These are phyloP conservation scores for Mareca strepera DNA, from an alignment of 2,797 vertebrate species.

Conservation along the genomic window DNA sequence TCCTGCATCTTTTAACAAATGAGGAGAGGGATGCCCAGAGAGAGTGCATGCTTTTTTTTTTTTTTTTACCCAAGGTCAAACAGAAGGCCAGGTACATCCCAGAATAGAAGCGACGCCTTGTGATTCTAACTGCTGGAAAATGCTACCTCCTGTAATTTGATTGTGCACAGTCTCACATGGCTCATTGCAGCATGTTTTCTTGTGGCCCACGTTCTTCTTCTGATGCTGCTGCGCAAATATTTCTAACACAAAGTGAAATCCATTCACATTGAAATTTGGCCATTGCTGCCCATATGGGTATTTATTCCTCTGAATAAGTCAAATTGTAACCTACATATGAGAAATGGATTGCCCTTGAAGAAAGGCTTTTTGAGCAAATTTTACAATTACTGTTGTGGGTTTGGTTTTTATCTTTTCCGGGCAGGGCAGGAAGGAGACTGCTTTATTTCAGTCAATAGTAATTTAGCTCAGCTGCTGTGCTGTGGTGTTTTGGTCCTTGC, in stretches of 20 bases:
- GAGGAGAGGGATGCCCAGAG: conserved; percentile 6
- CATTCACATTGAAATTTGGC: not conserved
- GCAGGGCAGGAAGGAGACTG: not conserved
- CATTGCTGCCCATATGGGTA: not conserved
- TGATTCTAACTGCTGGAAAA: conserved; percentile 48
- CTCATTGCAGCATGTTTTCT: conserved; percentile 50
- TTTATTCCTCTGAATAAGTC: not conserved
- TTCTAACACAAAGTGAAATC: conserved; percentile 21
- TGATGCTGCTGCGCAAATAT: not conserved
- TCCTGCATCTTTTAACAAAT: not conserved
- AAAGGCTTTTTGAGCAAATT: not conserved
- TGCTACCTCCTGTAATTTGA: conserved; percentile 65
- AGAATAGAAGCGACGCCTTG: conserved; percentile 62
- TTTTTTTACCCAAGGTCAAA: conserved; percentile 64
- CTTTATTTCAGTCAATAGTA: not conserved
- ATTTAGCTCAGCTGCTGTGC: not conserved
- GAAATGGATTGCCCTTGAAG: not conserved
- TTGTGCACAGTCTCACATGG: conserved; percentile 57
- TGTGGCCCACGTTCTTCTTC: not conserved
- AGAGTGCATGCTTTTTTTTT: not conserved
- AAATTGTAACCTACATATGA: conserved; percentile 7
- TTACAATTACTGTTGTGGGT: not conserved
- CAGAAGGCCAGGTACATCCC: conserved; percentile 42
- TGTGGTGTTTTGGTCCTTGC: not conserved
- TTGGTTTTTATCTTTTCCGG: not conserved